Base-by-base conservation (phyloP, 2,113 vertebrate genomes). In the Jaculus jaculus region DNA sequence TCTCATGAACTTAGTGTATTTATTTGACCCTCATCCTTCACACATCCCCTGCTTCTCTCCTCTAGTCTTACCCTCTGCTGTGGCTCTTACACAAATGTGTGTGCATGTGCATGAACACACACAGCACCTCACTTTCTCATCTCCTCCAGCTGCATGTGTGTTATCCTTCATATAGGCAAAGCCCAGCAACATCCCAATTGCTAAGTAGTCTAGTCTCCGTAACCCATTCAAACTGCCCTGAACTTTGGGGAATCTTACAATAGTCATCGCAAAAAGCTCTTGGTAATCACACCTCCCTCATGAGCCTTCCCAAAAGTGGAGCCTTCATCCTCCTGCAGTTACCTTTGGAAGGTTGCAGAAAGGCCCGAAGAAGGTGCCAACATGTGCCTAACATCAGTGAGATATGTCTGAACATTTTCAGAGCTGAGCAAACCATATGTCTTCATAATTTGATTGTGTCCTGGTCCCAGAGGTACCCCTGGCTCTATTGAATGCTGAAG, bases 391-490 rank as follows among this genome's bases (percentile, higher is more conserved):
- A 69, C 96, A 17, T 96, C 94, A 18, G 24, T 60, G 90, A 97
- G 96, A 94, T 89, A 94, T 86, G 9, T 91, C 81, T 93, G 95
- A 95, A 97, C 87, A 24, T 96, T 98, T 93, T 95, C 96, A 96
- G 94, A 34, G n/a, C 97, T 87, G 97, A 97, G 95, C 89, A 94
- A 97, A 97, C 96, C 96, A 79, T 97, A 97, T 94, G 97, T 98
- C 98, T 98, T 98, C 97, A 97, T 98, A 97, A 98, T 98, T 97
- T 98, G 97, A 97, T 97, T 97, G 97, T 98, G 97, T 96, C 97
- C 91, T 8, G 20, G 94, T 98, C 98, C 97, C 98, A 81, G 81
- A 90, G 97, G 98, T 78, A 80, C 81, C 96, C 95, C 93, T 95
- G 94, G 97, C 97, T 96, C 96, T 98, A 98, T 97, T 98, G 98